Evolutionary conservation across 2,888 invertebrate genomes (phyloP), one percentile per base, ranked within the genome.

Genomic region (Acleris sparsana): DNA sequence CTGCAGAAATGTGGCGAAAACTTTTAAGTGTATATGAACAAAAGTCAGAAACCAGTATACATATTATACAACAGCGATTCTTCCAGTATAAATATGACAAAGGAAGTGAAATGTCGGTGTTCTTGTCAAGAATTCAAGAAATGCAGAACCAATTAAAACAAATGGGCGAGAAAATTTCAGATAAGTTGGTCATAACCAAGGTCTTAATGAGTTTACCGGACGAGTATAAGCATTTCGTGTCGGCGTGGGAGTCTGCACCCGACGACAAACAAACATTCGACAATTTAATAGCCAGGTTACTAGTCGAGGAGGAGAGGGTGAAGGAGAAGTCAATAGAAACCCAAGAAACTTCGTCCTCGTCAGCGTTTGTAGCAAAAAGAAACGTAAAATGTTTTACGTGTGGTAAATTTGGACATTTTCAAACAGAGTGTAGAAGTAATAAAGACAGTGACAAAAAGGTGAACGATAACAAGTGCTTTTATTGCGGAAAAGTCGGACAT

Each of bases 221-320:
- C 0, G 29, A 70, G 5, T 80, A 75, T 46, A 79, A 75, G 56
- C 79, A 84, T 72, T 85, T 83, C 65, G 64, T 80, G 0, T 80
- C 80, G 0, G 82, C 77, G 0, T 78, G 77, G 75, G 75, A 33
- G n/a, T n/a, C 33, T 9, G 33, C 33, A 11, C 11, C 33, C 0
- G 33, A 33, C 11, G 33, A 33, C 33, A 33, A 33, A 33, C 33
- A 33, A 33, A 33, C 33, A 33, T 33, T 11, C 11, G 5, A 53
- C 9, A 33, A 60, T 33, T 53, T 78, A 5, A 71, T 73, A 0
- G 74, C 75, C 0, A 71, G 75, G 29, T 58, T 78, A 29, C 22
- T 74, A 5, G 52, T 75, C 0, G 73, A 78, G 60, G 75, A 76
- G 43, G 72, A 76, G 13, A 68, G 73, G 20, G 5, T 74, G 0